Evolutionary conservation across 2,888 invertebrate genomes (phyloP).

Genomic region (Microplitis deprimator): DNA sequence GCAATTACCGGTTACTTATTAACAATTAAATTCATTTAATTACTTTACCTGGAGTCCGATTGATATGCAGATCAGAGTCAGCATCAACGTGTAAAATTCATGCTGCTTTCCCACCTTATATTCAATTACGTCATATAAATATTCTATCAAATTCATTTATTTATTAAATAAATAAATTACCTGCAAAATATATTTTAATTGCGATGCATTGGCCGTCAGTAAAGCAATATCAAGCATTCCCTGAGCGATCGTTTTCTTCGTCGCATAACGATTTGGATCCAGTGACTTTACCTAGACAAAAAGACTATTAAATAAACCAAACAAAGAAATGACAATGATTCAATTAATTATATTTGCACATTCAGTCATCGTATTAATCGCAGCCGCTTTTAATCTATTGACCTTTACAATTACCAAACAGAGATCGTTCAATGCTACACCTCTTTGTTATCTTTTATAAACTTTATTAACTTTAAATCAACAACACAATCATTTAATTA

Average conservation of each 20-base stretch:
- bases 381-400: not conserved
- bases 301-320: not conserved
- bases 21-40: not conserved
- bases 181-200: slow-evolving; percentile 88
- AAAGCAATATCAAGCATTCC: slow-evolving; percentile 92
- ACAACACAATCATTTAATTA: not conserved
- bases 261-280: slow-evolving; percentile 91
- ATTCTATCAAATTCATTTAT: too few relatives aligned
- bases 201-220: slow-evolving; percentile 90
- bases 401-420: not conserved
- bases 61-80: slow-evolving; percentile 85
- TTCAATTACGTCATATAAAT: not conserved
- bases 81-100: slow-evolving; percentile 87
- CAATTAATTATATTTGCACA: not conserved
- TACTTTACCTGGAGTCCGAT: slow-evolving; percentile 85
- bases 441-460: not conserved
- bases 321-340: not conserved
- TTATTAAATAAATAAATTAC: slow-evolving; percentile 38
- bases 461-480: not conserved
- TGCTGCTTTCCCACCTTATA: slow-evolving; percentile 81
- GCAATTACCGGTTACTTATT: too few relatives aligned
- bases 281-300: slow-evolving; percentile 74
- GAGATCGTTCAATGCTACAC: not conserved
- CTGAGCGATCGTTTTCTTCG: slow-evolving; percentile 93
- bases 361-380: not conserved